phyloP scores from a whole-genome alignment of 2,888 invertebrate genomes.

The Fabriciana adippe region DNA sequence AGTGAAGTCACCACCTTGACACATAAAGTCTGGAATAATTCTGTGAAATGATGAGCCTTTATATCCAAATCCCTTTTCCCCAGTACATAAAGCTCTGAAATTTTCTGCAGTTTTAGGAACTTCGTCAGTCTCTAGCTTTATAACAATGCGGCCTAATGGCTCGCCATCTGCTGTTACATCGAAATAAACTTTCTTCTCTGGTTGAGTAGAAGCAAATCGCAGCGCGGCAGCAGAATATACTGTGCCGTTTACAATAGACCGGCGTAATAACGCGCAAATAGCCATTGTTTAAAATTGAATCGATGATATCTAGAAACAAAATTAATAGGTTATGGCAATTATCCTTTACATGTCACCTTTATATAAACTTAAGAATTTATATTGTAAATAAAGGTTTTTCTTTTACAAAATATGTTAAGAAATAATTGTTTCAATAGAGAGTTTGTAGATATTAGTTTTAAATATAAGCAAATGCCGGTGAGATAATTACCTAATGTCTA shows the following conservation, averaged over 20 bases:
- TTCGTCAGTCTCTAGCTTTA: conserved; percentile 93
- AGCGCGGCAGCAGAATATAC: conserved; percentile 70
- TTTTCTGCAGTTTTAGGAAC: conserved; percentile 97
- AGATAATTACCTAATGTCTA: no score
- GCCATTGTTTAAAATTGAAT: conserved; percentile 49
- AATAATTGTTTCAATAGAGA: no score
- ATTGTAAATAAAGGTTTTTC: no score
- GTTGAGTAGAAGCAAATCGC: conserved; percentile 67
- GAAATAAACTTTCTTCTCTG: conserved; percentile 87
- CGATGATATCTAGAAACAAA: background rate
- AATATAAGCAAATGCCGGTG: no score
- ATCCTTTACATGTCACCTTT: background rate
- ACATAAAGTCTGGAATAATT: conserved; percentile 98
- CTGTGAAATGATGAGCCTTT: conserved; percentile 94
- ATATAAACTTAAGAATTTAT: no score
- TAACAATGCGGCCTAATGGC: conserved; percentile 91
- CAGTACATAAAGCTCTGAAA: conserved; percentile 93
- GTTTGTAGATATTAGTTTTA: no score
- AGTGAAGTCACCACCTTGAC: conserved; percentile 97
- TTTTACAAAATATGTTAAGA: no score
- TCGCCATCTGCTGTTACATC: conserved; percentile 93
- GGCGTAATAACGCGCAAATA: conserved; percentile 57
- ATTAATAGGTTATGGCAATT: conserved; percentile 5
- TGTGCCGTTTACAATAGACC: conserved; percentile 65
- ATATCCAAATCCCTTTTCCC: conserved; percentile 87